Percentiles rank a stretch among this genome's conserved stretches.
Conservation (phyloP, 2,888 invertebrate species). For the Standfussiana lucernea region DNA sequence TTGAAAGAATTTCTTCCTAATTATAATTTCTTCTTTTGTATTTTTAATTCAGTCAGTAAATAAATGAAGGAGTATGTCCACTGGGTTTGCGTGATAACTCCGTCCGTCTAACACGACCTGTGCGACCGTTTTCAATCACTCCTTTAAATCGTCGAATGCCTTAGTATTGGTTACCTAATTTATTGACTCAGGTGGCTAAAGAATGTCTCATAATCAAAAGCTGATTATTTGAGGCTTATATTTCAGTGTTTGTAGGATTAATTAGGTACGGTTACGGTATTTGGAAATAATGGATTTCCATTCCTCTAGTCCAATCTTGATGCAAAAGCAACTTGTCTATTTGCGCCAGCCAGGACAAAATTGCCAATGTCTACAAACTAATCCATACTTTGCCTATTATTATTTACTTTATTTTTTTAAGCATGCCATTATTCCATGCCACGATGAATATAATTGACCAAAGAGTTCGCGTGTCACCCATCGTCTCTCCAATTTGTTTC, state of each 20-base stretch:
- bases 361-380: not conserved
- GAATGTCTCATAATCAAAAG: slow-evolving; percentile 36
- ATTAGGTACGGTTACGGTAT: slow-evolving; percentile 7
- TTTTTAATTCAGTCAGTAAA: not conserved
- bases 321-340: not conserved
- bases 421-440: slow-evolving; percentile 32
- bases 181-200: slow-evolving; percentile 24
- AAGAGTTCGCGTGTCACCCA: slow-evolving; percentile 43
- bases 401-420: not conserved
- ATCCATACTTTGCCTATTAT: not conserved
- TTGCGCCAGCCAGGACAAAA: not conserved
- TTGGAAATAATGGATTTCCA: not conserved
- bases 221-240: not conserved
- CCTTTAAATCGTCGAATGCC: slow-evolving; percentile 43
- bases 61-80: slow-evolving; percentile 44
- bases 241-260: not conserved
- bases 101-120: slow-evolving; percentile 23
- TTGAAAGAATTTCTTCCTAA: not conserved
- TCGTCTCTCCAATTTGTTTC: slow-evolving; percentile 53
- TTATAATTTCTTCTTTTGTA: not conserved
- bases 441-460: slow-evolving; percentile 59
- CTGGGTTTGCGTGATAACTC: slow-evolving; percentile 54
- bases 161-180: slow-evolving; percentile 39
- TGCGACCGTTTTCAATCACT: slow-evolving; percentile 49
- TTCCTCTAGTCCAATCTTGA: slow-evolving; percentile 9